Percentiles rank a stretch among this genome's conserved stretches.
These are phyloP conservation scores for Morpho deidamia DNA, from an alignment of 2,888 invertebrate genomes.

Conservation along the genomic window DNA sequence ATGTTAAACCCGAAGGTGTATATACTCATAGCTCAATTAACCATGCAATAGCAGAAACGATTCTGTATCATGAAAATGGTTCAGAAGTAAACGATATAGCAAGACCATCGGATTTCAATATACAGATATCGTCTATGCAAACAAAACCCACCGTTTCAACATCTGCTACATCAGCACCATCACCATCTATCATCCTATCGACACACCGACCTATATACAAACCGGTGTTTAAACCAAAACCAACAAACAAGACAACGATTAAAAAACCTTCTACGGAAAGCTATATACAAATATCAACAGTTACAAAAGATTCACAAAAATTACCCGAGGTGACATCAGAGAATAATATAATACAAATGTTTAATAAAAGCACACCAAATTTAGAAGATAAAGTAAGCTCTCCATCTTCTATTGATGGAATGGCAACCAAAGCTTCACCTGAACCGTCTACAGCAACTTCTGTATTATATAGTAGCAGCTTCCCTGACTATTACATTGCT, in stretches of 20 bases:
- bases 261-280: slow-evolving; percentile 62
- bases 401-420: slow-evolving; percentile 41
- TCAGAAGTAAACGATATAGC: slow-evolving; percentile 72
- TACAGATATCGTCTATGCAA: slow-evolving; percentile 69
- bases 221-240: slow-evolving; percentile 78
- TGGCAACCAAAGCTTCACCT: slow-evolving; percentile 65
- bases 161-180: slow-evolving; percentile 42
- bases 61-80: slow-evolving; percentile 78
- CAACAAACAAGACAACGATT: slow-evolving; percentile 36
- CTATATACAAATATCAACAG: slow-evolving; percentile 78
- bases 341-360: slow-evolving; percentile 81
- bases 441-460: slow-evolving; percentile 45
- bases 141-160: slow-evolving; percentile 63
- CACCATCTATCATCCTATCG: slow-evolving; percentile 50
- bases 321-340: slow-evolving; percentile 64
- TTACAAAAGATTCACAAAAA: slow-evolving; percentile 66
- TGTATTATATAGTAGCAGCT: slow-evolving; percentile 48
- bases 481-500: slow-evolving; percentile 47
- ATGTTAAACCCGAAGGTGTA: slow-evolving; percentile 46
- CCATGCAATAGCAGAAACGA: slow-evolving; percentile 80
- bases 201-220: slow-evolving; percentile 65
- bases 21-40: slow-evolving; percentile 78
- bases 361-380: slow-evolving; percentile 73
- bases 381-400: slow-evolving; percentile 56
- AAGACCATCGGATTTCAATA: slow-evolving; percentile 70